Conservation (phyloP, 2,888 invertebrate genomes). For the Drosophila borborema region DNA sequence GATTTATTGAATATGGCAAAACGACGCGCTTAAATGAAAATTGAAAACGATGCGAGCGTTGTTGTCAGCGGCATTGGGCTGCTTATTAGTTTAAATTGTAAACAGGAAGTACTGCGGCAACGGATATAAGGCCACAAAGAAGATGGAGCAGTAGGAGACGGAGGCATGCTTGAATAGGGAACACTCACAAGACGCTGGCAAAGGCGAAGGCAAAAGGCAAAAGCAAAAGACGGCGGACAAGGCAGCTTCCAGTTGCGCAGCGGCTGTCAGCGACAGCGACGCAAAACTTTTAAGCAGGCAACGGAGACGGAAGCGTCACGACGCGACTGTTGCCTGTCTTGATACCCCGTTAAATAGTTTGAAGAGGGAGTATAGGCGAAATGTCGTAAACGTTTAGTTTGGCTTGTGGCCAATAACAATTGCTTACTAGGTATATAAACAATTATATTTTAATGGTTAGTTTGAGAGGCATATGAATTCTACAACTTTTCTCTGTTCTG, state of each 20-base stretch:
- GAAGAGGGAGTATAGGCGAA: neutral
- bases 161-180: neutral
- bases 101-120: constrained; percentile 76
- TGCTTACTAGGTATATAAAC: too few species aligned
- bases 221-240: constrained; percentile 32
- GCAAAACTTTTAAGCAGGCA: constrained; percentile 59
- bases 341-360: neutral
- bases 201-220: constrained; percentile 4
- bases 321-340: constrained; percentile 28
- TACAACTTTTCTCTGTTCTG: neutral
- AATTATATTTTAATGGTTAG: too few species aligned
- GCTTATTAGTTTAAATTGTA: constrained; percentile 78
- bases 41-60: constrained; percentile 65
- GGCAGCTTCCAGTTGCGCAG: constrained; percentile 52
- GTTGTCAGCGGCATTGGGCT: constrained; percentile 34
- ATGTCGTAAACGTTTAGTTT: neutral
- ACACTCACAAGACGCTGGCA: constrained; percentile 8
- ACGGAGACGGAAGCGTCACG: constrained; percentile 27
- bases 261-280: constrained; percentile 63
- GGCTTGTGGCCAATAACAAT: neutral
- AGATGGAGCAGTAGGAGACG: neutral
- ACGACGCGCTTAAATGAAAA: constrained; percentile 54
- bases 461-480: too few species aligned
- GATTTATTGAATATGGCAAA: constrained; percentile 72
- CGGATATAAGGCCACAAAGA: constrained; percentile 64